Evolutionary conservation across 1,140 invertebrate species (phyloP).

Genomic region (Drosophila bifasciata): DNA sequence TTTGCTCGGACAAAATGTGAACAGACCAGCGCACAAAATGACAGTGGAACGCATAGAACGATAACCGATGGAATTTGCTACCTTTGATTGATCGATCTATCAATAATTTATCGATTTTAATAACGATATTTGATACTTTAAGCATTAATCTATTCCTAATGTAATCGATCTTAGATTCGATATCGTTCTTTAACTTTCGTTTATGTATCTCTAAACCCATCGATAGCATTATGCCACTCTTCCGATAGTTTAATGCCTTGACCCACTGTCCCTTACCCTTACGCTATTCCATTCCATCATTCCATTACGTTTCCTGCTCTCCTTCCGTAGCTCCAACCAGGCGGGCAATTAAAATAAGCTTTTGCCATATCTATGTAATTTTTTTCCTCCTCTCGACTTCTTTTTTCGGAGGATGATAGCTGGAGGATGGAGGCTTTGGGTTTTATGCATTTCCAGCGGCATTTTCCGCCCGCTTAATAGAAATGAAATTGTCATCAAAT

Average conservation of each 20-base stretch:
- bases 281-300: slow-evolving; percentile 9
- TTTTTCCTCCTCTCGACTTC: slow-evolving; percentile 23
- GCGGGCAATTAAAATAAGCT: slow-evolving; percentile 75
- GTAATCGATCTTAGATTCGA: no score
- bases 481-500: slow-evolving; percentile 81
- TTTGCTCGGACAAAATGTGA: slow-evolving; percentile 64
- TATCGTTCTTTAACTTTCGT: no score
- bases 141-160: no score
- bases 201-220: no score
- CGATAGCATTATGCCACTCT: not conserved
- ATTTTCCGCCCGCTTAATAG: slow-evolving; percentile 65
- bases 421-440: not conserved
- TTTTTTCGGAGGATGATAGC: slow-evolving; percentile 16
- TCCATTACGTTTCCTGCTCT: slow-evolving; percentile 9
- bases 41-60: slow-evolving; percentile 42
- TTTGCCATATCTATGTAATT: slow-evolving; percentile 32
- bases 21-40: slow-evolving; percentile 12
- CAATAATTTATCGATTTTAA: no score
- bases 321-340: slow-evolving; percentile 5
- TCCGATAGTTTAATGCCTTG: not conserved
- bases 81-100: slow-evolving; percentile 1
- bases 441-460: slow-evolving; percentile 67
- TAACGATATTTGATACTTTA: no score
- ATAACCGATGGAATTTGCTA: slow-evolving; percentile 4
- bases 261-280: slow-evolving; percentile 37